A percentile compares a stretch with the other conserved stretches of the same genome.
These are phyloP conservation scores for Drosophila rhopaloa DNA, from an alignment of 1,140 invertebrate genomes.

Conservation along the genomic window DNA sequence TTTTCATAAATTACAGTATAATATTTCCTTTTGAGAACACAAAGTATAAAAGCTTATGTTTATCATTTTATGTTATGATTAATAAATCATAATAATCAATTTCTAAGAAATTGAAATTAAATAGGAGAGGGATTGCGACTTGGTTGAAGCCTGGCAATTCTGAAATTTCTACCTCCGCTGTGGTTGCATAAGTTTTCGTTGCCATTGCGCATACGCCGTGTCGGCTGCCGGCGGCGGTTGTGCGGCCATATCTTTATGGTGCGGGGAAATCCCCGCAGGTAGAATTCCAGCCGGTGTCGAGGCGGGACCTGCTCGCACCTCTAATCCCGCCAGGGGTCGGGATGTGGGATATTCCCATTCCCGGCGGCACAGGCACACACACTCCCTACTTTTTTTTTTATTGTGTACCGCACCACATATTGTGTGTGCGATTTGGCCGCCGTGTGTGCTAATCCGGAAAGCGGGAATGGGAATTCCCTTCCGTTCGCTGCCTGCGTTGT, in stretches of 20 bases:
- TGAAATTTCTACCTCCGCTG: conserved; percentile 1
- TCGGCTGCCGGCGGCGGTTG: conserved; percentile 1
- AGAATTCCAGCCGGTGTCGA: conserved; percentile 15
- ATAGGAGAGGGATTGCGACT: no score
- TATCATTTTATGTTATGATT: no score
- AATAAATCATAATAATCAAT: no score
- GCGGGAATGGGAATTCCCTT: conserved; percentile 82
- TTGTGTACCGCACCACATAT: conserved; percentile 16
- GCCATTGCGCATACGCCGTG: conserved; percentile 48
- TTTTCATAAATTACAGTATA: no score
- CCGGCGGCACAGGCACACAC: background rate
- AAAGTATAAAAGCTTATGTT: no score
- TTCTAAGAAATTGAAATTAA: no score
- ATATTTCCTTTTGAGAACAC: no score
- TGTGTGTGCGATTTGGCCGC: conserved; percentile 12
- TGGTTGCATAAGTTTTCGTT: conserved; percentile 31
- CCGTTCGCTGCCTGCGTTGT: conserved; percentile 37
- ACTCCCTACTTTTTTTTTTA: conserved; percentile 17
- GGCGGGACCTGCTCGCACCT: conserved; percentile 69
- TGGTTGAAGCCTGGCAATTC: no score
- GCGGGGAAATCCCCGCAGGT: conserved; percentile 35
- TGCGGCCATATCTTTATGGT: background rate
- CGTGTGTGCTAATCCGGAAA: conserved; percentile 72
- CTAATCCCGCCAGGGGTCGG: conserved; percentile 51
- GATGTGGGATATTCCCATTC: conserved; percentile 33